Evolutionary conservation across 2,113 vertebrate species (phyloP), one percentile per base, ranked within the genome.

Genomic region (Gorsachius goisagi): DNA sequence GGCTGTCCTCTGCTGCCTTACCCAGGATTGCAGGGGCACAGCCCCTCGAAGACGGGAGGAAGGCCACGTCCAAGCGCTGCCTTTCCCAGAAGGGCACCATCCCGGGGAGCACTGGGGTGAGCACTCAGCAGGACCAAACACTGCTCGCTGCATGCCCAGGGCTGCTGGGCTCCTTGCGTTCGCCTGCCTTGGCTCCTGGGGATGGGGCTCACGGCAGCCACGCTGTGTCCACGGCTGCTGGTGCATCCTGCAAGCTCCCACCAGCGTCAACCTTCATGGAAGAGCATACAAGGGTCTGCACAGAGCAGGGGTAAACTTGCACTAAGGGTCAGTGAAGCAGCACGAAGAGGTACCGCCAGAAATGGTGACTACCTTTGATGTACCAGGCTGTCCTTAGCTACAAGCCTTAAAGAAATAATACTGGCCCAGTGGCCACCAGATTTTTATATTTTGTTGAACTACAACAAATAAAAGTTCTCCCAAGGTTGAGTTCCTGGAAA

Each of bases 231-330:
- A 37, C 44, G 26, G 68, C 84, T 85, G 63, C 97, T 98, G 76
- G 97, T 98, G 92, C 95, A 96, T 52, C 98, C 97, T 23, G 88
- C 96, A 49, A 99, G 67, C 83, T 98, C 98, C 95, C 96, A 85
- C 97, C 98, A 98, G 97, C 98, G 96, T 19, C 98, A 98, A 68
- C 97, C 98, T 11, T 90, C 81, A 58, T 96, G 95, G 97, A 98
- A 98, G 28, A 98, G 90, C 93, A 98, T 67, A 39, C 97, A 98
- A 45, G 97, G 96, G 37, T 97, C 98, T 60, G 98, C 37, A 22
- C 27, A 96, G 98, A 13, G 88, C 90, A 37, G 47, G 91, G 63
- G 98, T 72, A 82, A 99, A 98, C 56, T 98, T 99, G 71, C 85
- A 97, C 73, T 95, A 96, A 56, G 28, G 68, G 59, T 28, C 67